Evolutionary conservation across 92 coral and sea anemone genomes (phyloP), one percentile per base, ranked within the genome.

Genomic region (Desmophyllum pertusum): DNA sequence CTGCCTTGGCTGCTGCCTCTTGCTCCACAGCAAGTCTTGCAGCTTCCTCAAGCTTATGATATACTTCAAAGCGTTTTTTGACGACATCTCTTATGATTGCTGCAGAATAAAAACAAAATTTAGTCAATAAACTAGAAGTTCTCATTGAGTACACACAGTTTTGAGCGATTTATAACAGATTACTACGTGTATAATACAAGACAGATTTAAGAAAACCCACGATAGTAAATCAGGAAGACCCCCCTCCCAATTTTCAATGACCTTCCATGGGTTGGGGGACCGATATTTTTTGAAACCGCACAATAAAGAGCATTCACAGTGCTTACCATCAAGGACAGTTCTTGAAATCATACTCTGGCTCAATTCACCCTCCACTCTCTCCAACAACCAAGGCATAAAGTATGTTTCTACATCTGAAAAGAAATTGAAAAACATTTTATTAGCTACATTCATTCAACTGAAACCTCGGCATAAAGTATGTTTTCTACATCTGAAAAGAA

Each of bases 341-440:
- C 98, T 89, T 11, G 99, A 91, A 30, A 90, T 57, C 85, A 93
- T 70, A 29, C 94, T 81, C 61, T 88, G 83, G 77, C 87, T 93
- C 55, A 96, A 85, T 72, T 87, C 95, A 9, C 70, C 83, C 35
- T 92, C 97, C 17, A 96, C 98, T 79, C 86, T 89, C 18, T 83
- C 94, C 89, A 90, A 87, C 68, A 96, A 71, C 99, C 99, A 96
- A 4, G 99, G 99, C 98, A 96, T 92, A 88, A 96, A 96, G 84
- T 85, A 94, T 17, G 95, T 92, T 83, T 96, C 99, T 25, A 96
- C 99, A 89, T 96, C 99, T 96, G 62, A 23, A 70, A 72, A 70
- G 37, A 35, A 23, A 55, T 13, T 14, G 33, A 6, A 59, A n/a
- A n/a, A n/a, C n/a, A n/a, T n/a, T n/a, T 59, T 55, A 23, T 55